Conservation (phyloP, 2,797 vertebrate genomes). For the Gymnoscopelus microlampas region DNA sequence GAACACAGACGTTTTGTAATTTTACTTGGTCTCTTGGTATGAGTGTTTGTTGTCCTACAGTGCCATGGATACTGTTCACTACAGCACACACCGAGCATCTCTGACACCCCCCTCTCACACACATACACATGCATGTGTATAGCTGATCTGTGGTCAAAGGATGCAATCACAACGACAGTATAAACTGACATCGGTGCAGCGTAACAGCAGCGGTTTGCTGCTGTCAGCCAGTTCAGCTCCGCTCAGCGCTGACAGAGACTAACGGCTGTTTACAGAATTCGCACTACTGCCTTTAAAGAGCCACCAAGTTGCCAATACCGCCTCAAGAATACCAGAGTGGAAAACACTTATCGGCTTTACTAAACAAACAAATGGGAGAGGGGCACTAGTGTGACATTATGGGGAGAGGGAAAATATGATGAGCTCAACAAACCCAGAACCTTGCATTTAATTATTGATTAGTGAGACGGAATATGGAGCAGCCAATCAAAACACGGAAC, state of each 20-base stretch:
- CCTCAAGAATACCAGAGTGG: constrained; percentile 42
- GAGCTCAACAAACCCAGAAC: constrained; percentile 38
- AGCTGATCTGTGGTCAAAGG: constrained; percentile 40
- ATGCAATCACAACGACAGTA: constrained; percentile 43
- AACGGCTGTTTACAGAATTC: constrained; percentile 58
- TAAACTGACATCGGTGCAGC: constrained; percentile 51
- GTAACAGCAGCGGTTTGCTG: constrained; percentile 48
- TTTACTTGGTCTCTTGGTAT: constrained; percentile 10
- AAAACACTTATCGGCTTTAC: constrained; percentile 58
- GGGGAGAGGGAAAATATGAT: constrained; percentile 47
- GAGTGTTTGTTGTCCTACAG: not conserved
- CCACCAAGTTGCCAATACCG: constrained; percentile 36
- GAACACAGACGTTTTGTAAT: constrained; percentile 18
- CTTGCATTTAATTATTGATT: constrained; percentile 42
- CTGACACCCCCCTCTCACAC: constrained; percentile 9
- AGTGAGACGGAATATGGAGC: constrained; percentile 43
- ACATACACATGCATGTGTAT: not conserved
- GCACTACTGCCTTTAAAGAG: constrained; percentile 35
- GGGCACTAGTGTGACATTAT: constrained; percentile 40
- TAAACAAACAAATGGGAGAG: constrained; percentile 54
- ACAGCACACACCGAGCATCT: constrained; percentile 28
- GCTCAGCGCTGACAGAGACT: constrained; percentile 47
- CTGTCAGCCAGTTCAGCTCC: constrained; percentile 42
- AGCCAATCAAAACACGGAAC: constrained; percentile 40
- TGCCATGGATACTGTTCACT: constrained; percentile 1